A percentile compares a stretch with the other conserved stretches of the same genome.
phyloP scores from a whole-genome alignment of 2,797 vertebrate species.

The Nannoperca australis region DNA sequence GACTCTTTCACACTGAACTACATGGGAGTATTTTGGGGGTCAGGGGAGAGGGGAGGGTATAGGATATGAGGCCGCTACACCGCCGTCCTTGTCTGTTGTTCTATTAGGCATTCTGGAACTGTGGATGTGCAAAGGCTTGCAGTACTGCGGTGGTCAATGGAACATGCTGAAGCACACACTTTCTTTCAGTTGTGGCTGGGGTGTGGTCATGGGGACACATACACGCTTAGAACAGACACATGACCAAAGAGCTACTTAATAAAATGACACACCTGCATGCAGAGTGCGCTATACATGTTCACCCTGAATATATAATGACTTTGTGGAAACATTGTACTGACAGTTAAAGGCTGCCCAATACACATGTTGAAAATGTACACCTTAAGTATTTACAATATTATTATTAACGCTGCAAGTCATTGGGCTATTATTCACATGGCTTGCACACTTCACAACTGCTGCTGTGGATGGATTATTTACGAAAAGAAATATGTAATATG shows the following conservation, averaged over 20 bases:
- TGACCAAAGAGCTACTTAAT: slow-evolving; percentile 41
- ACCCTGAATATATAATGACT: slow-evolving; percentile 21
- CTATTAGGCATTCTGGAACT: slow-evolving; percentile 83
- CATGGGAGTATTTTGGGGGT: slow-evolving; percentile 61
- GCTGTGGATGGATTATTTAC: not conserved
- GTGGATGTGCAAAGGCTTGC: slow-evolving; percentile 88
- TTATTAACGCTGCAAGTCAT: not conserved
- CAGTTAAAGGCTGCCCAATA: not conserved
- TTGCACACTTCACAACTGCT: not conserved
- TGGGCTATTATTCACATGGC: not conserved
- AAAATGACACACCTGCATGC: slow-evolving; percentile 27
- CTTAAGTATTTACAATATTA: not conserved
- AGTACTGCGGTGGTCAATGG: slow-evolving; percentile 84
- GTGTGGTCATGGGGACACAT: slow-evolving; percentile 57
- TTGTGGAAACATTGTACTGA: slow-evolving; percentile 1
- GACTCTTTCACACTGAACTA: slow-evolving; percentile 67
- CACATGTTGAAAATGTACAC: not conserved
- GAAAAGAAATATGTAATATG: not conserved
- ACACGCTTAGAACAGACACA: slow-evolving; percentile 59
- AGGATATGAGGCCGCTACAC: slow-evolving; percentile 47
- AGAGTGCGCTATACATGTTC: slow-evolving; percentile 15
- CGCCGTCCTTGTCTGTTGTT: slow-evolving; percentile 77
- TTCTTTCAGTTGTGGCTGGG: slow-evolving; percentile 78
- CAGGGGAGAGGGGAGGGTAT: slow-evolving; percentile 43
- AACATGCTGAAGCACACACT: slow-evolving; percentile 88